Base-by-base conservation (phyloP, 1,140 invertebrate species). In the Anastrepha obliqua region DNA sequence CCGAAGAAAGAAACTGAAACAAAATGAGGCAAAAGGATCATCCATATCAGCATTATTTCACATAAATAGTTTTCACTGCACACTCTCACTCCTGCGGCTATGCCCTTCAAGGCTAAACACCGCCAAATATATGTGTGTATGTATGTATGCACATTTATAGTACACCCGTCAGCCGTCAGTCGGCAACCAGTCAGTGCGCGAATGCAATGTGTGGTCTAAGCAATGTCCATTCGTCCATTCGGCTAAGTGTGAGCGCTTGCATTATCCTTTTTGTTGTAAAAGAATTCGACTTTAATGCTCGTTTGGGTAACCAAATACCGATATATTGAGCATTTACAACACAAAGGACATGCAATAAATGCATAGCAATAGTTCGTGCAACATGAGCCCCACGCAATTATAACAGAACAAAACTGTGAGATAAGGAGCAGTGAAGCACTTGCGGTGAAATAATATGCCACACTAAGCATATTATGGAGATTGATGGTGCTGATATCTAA, bases 391-490 rank as follows among this genome's bases (percentile, higher is more conserved):
- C 74, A 81, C 9, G 74, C 74, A 81, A 81, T 81, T 55, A 58
- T 17, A 67, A 67, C 11, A 29, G 9, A 67, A 39, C 2, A 62
- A 62, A 62, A 62, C n/a, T 29, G 74, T 58, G 74, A 51, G 47
- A 81, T 81, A 81, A 81, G 74, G 17, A 81, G 51, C 64, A 67
- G 39, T 74, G 42, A 47, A 81, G 47, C 47, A 81, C 74, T 81
- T 81, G 74, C 74, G 74, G 44, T 81, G 74, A 81, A 81, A 81
- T 81, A 81, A 81, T 81, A 81, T 55, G 74, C 74, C 74, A 81
- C 74, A 81, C 74, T 81, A 81, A 81, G 47, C 74, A 81, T 81
- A 81, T 81, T 81, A 58, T 47, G 17, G 74, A 81, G 74, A 81
- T 81, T 81, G 74, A 81, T 81, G 74, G 47, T 55, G 47, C 47